Evolutionary conservation across 1,140 invertebrate genomes (phyloP).

Genomic region (Aphidius ervi): DNA sequence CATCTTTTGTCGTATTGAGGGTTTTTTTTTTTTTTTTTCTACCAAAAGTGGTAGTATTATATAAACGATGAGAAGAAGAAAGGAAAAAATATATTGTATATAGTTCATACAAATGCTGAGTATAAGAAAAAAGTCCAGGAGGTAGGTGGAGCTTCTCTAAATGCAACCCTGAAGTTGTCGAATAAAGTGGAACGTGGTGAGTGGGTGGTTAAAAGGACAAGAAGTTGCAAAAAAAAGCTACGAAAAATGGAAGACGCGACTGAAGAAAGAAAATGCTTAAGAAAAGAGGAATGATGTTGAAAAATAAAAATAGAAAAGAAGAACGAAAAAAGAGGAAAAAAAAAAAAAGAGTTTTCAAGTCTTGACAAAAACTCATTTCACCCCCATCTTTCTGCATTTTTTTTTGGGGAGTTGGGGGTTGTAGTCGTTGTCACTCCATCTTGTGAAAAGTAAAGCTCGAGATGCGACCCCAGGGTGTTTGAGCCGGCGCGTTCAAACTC

Average conservation of each 20-base stretch:
- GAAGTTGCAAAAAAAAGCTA: conserved; percentile 22
- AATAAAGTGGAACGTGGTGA: conserved; percentile 25
- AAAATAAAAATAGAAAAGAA: neutral
- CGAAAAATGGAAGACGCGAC: conserved; percentile 32
- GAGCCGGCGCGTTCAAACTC: conserved; percentile 14
- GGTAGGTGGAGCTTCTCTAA: conserved; percentile 34
- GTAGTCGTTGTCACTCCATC: too few relatives aligned
- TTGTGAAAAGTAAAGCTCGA: conserved; percentile 3
- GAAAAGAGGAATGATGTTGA: neutral
- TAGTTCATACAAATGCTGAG: conserved; percentile 24
- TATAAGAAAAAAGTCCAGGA: neutral
- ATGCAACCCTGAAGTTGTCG: conserved; percentile 24
- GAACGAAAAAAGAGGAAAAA: conserved; percentile 1
- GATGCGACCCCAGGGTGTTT: conserved; percentile 7
- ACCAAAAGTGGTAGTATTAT: conserved; percentile 7
- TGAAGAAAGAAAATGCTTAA: neutral
- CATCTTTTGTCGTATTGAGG: conserved; percentile 4
- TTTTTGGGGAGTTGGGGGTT: neutral
- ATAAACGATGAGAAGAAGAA: conserved; percentile 12
- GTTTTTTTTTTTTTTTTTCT: too few relatives aligned
- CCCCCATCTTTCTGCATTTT: neutral
- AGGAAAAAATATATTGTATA: conserved; percentile 29
- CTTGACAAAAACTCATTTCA: conserved; percentile 22
- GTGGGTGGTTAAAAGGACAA: conserved; percentile 19
- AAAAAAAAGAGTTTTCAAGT: conserved; percentile 7